These are phyloP conservation scores for Lepidocyrtinus sp. DNA, from an alignment of 2,888 invertebrate genomes.

Conservation along the genomic window DNA sequence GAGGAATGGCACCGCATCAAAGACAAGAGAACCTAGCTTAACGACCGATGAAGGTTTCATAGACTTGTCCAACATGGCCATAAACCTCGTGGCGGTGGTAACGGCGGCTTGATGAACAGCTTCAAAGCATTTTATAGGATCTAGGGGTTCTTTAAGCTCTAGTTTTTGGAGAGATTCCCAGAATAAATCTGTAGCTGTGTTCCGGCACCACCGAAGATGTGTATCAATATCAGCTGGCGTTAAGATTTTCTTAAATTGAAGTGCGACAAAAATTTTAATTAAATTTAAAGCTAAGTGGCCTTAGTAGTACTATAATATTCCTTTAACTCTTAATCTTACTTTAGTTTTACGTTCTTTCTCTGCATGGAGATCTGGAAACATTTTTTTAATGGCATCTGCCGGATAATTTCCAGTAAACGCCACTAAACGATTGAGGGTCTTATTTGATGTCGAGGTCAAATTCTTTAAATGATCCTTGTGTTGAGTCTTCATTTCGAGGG, in stretches of 20 bases:
- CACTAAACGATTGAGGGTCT: constrained; percentile 25
- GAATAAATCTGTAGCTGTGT: constrained; percentile 43
- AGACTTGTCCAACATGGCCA: constrained; percentile 46
- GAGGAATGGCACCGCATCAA: constrained; percentile 58
- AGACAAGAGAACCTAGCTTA: constrained; percentile 31
- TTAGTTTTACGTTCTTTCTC: constrained; percentile 30
- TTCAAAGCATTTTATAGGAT: constrained; percentile 58
- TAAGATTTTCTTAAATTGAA: constrained; percentile 46
- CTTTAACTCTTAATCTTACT: constrained; percentile 10
- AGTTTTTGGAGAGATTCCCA: constrained; percentile 40
- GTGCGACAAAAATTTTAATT: no score
- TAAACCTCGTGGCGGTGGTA: constrained; percentile 45
- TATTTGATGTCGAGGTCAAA: not conserved
- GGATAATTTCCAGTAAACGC: constrained; percentile 28
- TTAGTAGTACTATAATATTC: no score
- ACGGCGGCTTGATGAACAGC: constrained; percentile 55
- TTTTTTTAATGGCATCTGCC: constrained; percentile 5
- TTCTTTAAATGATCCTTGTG: no score
- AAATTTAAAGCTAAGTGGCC: no score
- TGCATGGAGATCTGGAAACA: constrained; percentile 23
- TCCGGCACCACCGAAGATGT: constrained; percentile 34
- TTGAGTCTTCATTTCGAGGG: constrained; percentile 33
- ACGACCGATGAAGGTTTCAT: constrained; percentile 39
- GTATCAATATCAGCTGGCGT: constrained; percentile 31
- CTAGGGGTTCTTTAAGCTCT: constrained; percentile 27